A percentile compares a stretch with the other conserved stretches of the same genome.
Conservation (phyloP, 2,113 vertebrate species). For the Okapia johnstoni region DNA sequence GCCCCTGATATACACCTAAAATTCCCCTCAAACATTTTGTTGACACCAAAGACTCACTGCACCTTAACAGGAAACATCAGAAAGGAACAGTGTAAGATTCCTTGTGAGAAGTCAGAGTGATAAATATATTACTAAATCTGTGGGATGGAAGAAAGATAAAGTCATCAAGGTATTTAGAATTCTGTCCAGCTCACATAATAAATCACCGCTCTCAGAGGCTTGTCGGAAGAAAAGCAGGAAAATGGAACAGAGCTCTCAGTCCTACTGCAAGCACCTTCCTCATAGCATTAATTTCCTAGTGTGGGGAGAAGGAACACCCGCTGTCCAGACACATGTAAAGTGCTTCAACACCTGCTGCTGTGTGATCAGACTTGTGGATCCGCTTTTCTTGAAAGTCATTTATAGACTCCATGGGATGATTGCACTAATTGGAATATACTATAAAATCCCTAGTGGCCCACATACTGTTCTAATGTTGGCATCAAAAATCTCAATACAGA, state of each 20-base stretch:
- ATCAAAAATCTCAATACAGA: background rate
- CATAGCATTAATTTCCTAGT: background rate
- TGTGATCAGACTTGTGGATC: background rate
- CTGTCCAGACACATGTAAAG: background rate
- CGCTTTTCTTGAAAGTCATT: constrained; percentile 50
- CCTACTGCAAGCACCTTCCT: background rate
- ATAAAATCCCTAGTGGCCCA: background rate
- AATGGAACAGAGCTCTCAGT: background rate
- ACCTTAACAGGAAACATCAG: background rate
- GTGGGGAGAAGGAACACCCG: background rate
- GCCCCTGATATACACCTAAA: background rate
- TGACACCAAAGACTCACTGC: background rate
- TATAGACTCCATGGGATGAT: constrained; percentile 39
- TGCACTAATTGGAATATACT: background rate
- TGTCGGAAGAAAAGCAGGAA: background rate
- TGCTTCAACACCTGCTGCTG: background rate
- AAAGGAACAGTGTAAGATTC: background rate
- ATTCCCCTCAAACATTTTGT: background rate
- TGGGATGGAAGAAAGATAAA: background rate
- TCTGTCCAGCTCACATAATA: background rate
- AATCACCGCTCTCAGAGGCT: background rate
- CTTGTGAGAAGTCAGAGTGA: background rate
- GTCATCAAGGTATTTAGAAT: background rate
- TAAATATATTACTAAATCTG: background rate
- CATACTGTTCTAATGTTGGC: constrained; percentile 26